These are phyloP conservation scores for Dryocosmus kuriphilus DNA, from an alignment of 2,888 invertebrate genomes.

Conservation along the genomic window DNA sequence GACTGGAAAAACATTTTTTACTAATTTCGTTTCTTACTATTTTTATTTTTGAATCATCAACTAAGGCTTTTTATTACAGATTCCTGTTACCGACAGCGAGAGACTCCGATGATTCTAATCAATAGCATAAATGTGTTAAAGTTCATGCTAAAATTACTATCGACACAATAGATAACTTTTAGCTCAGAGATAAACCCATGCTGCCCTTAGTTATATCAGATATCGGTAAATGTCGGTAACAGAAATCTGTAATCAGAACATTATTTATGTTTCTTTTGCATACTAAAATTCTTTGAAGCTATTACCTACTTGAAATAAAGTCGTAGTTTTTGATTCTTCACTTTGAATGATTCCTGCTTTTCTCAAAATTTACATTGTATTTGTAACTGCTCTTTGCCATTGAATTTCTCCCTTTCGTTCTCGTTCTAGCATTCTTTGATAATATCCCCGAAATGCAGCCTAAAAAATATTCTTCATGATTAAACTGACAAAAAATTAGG, in stretches of 20 bases:
- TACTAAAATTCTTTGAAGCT: slow-evolving; percentile 31
- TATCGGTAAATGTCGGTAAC: background rate
- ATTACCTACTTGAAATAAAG: slow-evolving; percentile 67
- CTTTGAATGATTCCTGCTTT: slow-evolving; percentile 65
- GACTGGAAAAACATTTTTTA: slow-evolving; percentile 51
- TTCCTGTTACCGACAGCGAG: background rate
- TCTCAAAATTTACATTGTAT: slow-evolving; percentile 67
- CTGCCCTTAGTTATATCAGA: no score
- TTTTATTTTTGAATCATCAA: no score
- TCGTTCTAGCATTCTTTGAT: slow-evolving; percentile 63
- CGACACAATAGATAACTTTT: no score
- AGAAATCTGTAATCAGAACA: background rate
- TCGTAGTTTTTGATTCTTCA: slow-evolving; percentile 64
- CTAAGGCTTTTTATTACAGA: background rate
- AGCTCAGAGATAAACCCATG: no score
- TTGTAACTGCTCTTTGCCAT: slow-evolving; percentile 69
- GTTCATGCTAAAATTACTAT: background rate
- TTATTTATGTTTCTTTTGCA: no score
- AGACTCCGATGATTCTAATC: background rate
- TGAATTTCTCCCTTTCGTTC: slow-evolving; percentile 67
- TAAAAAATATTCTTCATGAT: slow-evolving; percentile 45
- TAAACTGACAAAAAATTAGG: background rate
- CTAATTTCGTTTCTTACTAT: no score
- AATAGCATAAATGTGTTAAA: background rate
- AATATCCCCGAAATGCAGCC: slow-evolving; percentile 70